Evolutionary conservation across 2,888 invertebrate species (phyloP).

Genomic region (Timema cristinae): DNA sequence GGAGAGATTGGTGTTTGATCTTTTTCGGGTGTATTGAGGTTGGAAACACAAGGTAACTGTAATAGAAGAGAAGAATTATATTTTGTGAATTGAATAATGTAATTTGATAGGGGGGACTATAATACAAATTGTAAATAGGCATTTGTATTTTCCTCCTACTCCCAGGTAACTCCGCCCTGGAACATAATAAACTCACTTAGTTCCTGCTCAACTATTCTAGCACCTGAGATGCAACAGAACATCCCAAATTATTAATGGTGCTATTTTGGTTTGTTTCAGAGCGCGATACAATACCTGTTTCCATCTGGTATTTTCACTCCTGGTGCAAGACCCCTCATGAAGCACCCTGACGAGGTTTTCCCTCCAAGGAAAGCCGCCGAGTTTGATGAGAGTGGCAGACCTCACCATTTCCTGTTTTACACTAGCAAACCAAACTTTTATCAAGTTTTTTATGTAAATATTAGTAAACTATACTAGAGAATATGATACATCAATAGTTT

Average conservation of each 20-base stretch:
- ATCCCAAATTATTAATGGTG: conserved; percentile 32
- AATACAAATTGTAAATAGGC: no score
- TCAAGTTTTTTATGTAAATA: conserved; percentile 70
- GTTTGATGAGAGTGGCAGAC: conserved; percentile 87
- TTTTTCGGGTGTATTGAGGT: no score
- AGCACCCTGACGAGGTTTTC: conserved; percentile 82
- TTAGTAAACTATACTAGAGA: background rate
- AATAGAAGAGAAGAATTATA: no score
- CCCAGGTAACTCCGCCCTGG: background rate
- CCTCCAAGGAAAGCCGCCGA: conserved; percentile 80
- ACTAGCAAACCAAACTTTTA: conserved; percentile 85
- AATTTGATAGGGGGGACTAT: no score
- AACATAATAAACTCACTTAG: no score
- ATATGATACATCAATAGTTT: conserved; percentile 3
- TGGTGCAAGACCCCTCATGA: conserved; percentile 84
- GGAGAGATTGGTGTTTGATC: no score
- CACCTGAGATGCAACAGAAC: conserved; percentile 15
- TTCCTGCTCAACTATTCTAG: background rate
- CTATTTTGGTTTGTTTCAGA: conserved; percentile 49
- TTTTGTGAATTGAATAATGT: no score
- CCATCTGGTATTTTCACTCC: conserved; percentile 89
- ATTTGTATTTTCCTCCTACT: background rate
- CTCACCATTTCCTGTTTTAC: conserved; percentile 88
- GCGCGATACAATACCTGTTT: conserved; percentile 89
- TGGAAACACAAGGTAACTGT: no score